phyloP scores from a whole-genome alignment of 2,888 invertebrate genomes.

The Nomada lathburiana region DNA sequence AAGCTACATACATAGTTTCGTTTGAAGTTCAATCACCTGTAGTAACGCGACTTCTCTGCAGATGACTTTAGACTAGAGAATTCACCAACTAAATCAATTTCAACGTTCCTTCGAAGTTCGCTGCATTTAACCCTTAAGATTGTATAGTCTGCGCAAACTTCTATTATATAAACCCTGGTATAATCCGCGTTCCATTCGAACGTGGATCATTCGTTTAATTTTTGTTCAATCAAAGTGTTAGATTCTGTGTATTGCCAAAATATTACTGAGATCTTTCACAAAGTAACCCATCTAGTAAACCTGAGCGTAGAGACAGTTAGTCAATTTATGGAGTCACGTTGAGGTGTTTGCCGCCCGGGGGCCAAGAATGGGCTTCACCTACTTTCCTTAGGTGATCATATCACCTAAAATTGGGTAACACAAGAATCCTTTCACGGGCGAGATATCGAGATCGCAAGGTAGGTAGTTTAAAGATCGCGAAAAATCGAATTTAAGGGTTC shows the following conservation, averaged over 20 bases:
- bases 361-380: background rate
- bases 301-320: too few relatives aligned
- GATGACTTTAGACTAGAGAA: background rate
- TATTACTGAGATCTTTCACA: background rate
- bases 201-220: background rate
- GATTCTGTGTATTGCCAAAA: too few relatives aligned
- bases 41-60: background rate
- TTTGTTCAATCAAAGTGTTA: background rate
- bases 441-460: background rate
- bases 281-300: background rate
- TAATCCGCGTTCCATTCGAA: background rate
- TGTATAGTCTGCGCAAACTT: background rate
- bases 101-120: conserved; percentile 5
- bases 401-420: background rate
- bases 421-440: background rate
- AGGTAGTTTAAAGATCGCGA: too few relatives aligned
- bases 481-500: background rate
- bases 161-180: background rate
- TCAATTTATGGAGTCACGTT: too few relatives aligned
- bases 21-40: conserved; percentile 14
- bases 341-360: background rate
- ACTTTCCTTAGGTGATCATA: background rate
- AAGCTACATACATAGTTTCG: background rate
- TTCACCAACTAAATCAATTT: conserved; percentile 16
- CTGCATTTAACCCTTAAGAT: background rate